phyloP scores from a whole-genome alignment of 2,797 vertebrate genomes.

The Darevskia nairensis region DNA sequence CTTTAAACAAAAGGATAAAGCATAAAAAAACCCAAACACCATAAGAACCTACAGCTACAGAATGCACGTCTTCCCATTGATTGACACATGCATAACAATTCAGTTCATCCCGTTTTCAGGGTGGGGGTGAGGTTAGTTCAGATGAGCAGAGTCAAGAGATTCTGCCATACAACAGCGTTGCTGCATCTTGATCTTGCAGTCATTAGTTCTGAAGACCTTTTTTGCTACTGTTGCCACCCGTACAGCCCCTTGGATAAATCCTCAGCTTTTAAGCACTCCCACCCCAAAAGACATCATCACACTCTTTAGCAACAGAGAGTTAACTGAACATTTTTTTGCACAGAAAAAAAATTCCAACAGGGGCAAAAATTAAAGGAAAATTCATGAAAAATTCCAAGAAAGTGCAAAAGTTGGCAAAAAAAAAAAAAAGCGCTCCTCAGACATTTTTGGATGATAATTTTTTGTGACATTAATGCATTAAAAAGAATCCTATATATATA shows the following conservation, averaged over 20 bases:
- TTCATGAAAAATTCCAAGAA: conserved; percentile 37
- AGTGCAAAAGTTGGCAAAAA: conserved; percentile 48
- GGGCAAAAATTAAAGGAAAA: not conserved
- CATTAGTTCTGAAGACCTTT: conserved; percentile 69
- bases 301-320: conserved; percentile 32
- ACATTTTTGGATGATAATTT: conserved; percentile 27
- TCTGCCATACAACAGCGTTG: conserved; percentile 55
- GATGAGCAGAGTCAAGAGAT: conserved; percentile 58
- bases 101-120: conserved; percentile 63
- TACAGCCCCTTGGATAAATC: conserved; percentile 65
- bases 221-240: not conserved
- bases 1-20: conserved; percentile 54
- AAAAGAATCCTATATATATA: not conserved
- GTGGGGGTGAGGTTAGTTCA: conserved; percentile 41
- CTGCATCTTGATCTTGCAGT: conserved; percentile 64
- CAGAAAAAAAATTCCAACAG: not conserved
- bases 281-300: conserved; percentile 50
- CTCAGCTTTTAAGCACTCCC: conserved; percentile 58
- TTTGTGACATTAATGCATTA: conserved; percentile 2
- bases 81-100: conserved; percentile 91
- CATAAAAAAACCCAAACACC: conserved; percentile 70
- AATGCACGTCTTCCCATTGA: conserved; percentile 98
- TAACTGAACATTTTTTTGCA: conserved; percentile 13
- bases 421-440: not conserved
- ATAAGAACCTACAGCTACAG: conserved; percentile 88